Base-by-base conservation (phyloP, 1,140 invertebrate genomes). In the Pseudomyrmex pallidus region DNA sequence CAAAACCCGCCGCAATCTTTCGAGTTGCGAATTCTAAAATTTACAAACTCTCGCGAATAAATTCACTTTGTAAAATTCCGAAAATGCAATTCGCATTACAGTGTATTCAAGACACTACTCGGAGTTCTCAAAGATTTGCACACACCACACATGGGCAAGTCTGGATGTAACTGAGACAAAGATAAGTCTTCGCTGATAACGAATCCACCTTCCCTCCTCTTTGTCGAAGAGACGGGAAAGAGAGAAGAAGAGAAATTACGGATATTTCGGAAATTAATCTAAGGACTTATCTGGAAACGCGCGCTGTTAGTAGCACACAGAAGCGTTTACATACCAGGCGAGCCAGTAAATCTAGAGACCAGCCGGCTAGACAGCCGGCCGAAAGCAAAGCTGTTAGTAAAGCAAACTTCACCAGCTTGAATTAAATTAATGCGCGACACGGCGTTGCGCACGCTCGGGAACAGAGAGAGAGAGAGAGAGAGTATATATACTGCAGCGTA, bases 381-480 rank as follows among this genome's bases (percentile, higher is more conserved):
- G 66, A 80, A 80, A 72, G 76, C 76, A 80, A 80, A 80, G 76
- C 76, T 80, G 76, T 80, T 80, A 80, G 76, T 80, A 80, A 80
- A 80, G 76, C 76, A 80, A 80, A 80, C 76, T 80, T 80, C 76
- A 80, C 52, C 66, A 54, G 76, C 54, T 80, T 80, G 76, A 80
- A 80, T 80, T 80, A 80, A 80, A 80, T 80, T 80, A 80, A 72
- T 80, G 76, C 76, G 54, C 64, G 44, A 66, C 44, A 76, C 48
- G 25, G 54, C 54, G 64, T 57, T 70, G 66, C 44, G 44, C 50
- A 54, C 44, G 73, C 15, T 35, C 56, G 44, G 66, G 56, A 80
- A 54, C 35, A 35, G 35, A 35, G 35, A 35, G 35, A 35, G 35
- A 35, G 25, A 25, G 25, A 25, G 25, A 25, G 25, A 25, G 25